phyloP scores from a whole-genome alignment of 2,888 invertebrate genomes.

The Pterobdella sp. region DNA sequence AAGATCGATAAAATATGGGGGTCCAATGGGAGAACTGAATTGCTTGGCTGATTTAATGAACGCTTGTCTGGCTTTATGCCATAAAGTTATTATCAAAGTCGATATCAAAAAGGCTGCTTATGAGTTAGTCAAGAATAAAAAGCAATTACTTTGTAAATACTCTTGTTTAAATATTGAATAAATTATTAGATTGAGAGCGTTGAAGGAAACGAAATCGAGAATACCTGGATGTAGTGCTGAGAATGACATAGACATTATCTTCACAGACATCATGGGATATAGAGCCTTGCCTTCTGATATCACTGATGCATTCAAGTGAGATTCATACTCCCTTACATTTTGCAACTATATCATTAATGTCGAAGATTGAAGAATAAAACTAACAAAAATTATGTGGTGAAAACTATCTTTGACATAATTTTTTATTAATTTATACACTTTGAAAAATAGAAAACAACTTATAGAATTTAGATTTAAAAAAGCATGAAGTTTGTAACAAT shows the following conservation, averaged over 20 bases:
- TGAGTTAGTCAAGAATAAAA: slow-evolving; percentile 17
- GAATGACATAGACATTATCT: slow-evolving; percentile 33
- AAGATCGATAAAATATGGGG: slow-evolving; percentile 26
- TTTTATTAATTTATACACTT: too few relatives aligned
- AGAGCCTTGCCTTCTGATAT: slow-evolving; percentile 28
- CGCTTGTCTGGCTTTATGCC: slow-evolving; percentile 29
- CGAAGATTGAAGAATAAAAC: too few relatives aligned
- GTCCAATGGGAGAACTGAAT: slow-evolving; percentile 32
- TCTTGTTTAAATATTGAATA: background rate
- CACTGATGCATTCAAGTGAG: slow-evolving; percentile 30
- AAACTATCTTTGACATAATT: too few relatives aligned
- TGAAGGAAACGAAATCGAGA: background rate
- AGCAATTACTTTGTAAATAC: background rate
- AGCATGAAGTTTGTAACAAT: too few relatives aligned
- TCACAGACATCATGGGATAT: slow-evolving; percentile 33
- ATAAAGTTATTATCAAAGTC: slow-evolving; percentile 28
- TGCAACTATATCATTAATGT: too few relatives aligned
- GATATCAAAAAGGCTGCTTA: slow-evolving; percentile 20
- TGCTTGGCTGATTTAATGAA: slow-evolving; percentile 35
- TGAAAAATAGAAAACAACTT: background rate
- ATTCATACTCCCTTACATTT: too few relatives aligned
- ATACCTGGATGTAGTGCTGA: slow-evolving; percentile 3
- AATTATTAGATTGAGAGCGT: background rate
- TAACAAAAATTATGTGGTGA: too few relatives aligned
- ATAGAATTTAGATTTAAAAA: background rate